Percentiles rank a stretch among this genome's conserved stretches.
phyloP scores from a whole-genome alignment of 2,888 invertebrate species.

The Strigamia transsilvanica region DNA sequence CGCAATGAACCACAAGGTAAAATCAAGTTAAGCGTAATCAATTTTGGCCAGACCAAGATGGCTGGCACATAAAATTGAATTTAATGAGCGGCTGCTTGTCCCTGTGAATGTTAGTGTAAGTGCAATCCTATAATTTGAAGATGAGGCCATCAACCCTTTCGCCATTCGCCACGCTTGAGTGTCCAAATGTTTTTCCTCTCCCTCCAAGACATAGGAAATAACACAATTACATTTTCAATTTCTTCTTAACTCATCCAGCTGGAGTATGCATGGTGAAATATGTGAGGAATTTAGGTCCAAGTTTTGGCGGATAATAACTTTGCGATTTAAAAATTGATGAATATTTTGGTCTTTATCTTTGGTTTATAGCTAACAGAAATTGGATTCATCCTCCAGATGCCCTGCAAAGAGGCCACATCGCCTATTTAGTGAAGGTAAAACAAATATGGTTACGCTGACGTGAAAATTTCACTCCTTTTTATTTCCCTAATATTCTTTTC shows the following conservation, averaged over 20 bases:
- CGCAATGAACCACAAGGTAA: no score
- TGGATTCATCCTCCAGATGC: slow-evolving; percentile 96
- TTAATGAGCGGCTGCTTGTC: no score
- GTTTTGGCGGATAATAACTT: background rate
- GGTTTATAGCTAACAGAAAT: slow-evolving; percentile 67
- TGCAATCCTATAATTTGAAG: background rate
- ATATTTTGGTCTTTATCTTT: background rate
- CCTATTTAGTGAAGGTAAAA: slow-evolving; percentile 93
- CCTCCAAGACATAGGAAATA: slow-evolving; percentile 27
- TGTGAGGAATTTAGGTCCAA: background rate
- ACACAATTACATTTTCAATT: slow-evolving; percentile 11
- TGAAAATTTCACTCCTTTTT: no score
- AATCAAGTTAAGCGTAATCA: no score
- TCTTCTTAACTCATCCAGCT: background rate
- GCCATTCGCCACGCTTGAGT: background rate
- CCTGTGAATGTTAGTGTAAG: background rate
- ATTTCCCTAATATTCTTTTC: no score
- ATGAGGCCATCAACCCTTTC: slow-evolving; percentile 16
- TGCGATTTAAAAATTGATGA: no score
- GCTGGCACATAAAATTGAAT: no score
- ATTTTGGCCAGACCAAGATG: no score
- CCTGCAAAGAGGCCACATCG: slow-evolving; percentile 92
- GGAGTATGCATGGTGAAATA: background rate
- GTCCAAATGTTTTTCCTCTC: background rate
- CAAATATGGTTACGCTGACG: no score